Evolutionary conservation across 2,797 vertebrate genomes (phyloP).

Genomic region (Myotis pilosus): DNA sequence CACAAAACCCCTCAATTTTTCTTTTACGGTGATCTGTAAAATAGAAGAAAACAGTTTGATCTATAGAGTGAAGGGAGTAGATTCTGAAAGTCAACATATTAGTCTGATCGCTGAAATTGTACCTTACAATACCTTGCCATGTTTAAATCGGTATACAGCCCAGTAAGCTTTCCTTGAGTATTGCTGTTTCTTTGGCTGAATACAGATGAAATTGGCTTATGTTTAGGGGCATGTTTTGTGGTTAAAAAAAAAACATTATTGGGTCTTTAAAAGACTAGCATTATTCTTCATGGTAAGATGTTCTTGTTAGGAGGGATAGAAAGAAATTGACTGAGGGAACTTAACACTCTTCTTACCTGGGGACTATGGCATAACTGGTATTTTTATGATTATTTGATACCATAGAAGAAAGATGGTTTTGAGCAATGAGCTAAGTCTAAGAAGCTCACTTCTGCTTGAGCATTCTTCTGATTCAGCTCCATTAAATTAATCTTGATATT

Average conservation of each 20-base stretch:
- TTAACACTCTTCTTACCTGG: neutral
- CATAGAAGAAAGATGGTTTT: neutral
- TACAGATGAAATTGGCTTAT: constrained; percentile 9
- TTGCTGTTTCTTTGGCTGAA: neutral
- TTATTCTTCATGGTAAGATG: neutral
- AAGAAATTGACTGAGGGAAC: neutral
- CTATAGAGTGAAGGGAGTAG: neutral
- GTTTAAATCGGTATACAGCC: neutral
- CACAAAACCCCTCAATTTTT: neutral
- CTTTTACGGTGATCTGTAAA: constrained; percentile 11
- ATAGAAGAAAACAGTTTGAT: neutral
- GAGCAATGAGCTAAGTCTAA: neutral
- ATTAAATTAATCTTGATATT: constrained; percentile 15
- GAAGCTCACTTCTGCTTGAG: neutral
- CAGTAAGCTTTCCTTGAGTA: neutral
- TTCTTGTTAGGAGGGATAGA: neutral
- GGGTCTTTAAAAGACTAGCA: neutral
- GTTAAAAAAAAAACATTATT: neutral
- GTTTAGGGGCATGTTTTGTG: neutral
- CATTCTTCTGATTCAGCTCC: neutral
- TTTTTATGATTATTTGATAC: constrained; percentile 12
- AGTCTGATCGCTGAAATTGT: neutral
- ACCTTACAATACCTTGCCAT: neutral
- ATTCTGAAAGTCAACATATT: neutral
- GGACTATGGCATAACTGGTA: neutral